Evolutionary conservation across 1,140 invertebrate species (phyloP).

Genomic region (Drosophila erecta): DNA sequence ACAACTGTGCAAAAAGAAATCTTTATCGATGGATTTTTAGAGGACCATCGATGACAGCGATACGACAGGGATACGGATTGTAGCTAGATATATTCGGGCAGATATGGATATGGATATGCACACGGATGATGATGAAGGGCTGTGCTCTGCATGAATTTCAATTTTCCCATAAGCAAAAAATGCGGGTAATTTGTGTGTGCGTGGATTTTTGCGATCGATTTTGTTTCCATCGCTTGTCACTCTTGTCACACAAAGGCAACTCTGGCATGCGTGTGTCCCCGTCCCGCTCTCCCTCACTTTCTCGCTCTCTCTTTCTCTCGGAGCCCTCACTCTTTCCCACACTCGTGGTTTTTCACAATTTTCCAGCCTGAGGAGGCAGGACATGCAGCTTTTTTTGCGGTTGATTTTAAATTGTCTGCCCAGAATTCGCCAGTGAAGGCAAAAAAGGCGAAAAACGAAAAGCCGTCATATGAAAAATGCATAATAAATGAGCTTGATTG

Average conservation of each 20-base stretch:
- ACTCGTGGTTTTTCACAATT: constrained; percentile 6
- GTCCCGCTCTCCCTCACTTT: background rate
- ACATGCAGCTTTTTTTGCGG: constrained; percentile 69
- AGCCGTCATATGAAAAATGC: constrained; percentile 80
- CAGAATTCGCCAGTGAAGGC: constrained; percentile 8
- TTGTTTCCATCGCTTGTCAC: constrained; percentile 40
- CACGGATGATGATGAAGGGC: constrained; percentile 44
- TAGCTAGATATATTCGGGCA: constrained; percentile 31
- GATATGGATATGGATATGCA: constrained; percentile 53
- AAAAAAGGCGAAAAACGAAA: constrained; percentile 37
- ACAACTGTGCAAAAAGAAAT: constrained; percentile 14
- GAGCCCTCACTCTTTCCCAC: background rate
- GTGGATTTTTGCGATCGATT: constrained; percentile 43
- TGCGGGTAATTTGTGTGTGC: constrained; percentile 76
- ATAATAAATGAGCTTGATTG: constrained; percentile 79
- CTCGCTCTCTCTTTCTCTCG: too few relatives aligned
- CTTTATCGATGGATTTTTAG: constrained; percentile 63
- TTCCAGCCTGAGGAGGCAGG: constrained; percentile 28
- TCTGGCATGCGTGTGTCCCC: constrained; percentile 26
- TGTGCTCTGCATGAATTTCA: constrained; percentile 73
- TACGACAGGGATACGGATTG: constrained; percentile 69
- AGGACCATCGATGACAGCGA: constrained; percentile 70
- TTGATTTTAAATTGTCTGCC: constrained; percentile 75
- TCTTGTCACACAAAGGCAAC: constrained; percentile 42
- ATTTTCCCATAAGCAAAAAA: constrained; percentile 76